Evolutionary conservation across 2,113 vertebrate genomes (phyloP).

Genomic region (Cnemophilus loriae): DNA sequence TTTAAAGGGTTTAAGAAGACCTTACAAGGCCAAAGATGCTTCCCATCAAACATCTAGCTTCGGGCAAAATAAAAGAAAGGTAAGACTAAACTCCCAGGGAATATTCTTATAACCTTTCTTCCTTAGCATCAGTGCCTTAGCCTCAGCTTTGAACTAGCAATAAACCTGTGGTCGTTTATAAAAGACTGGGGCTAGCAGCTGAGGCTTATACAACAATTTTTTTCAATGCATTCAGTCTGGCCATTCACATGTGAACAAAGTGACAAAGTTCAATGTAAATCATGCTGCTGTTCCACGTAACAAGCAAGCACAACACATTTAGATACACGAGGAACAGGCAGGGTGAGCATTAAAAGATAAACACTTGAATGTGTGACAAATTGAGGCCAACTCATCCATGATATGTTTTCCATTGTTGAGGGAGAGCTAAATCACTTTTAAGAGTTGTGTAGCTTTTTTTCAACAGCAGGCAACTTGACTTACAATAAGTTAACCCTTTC

Average conservation of each 20-base stretch:
- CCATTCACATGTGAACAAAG: neutral
- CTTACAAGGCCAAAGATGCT: neutral
- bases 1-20: neutral
- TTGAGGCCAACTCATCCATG: neutral
- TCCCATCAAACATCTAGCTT: neutral
- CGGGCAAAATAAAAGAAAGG: neutral
- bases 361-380: neutral
- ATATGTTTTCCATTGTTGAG: neutral
- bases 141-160: neutral
- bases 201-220: neutral
- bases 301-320: neutral
- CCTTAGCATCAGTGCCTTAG: neutral
- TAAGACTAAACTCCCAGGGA: neutral
- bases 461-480: neutral
- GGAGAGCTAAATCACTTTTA: conserved; percentile 1
- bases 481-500: neutral
- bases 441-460: neutral
- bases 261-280: neutral
- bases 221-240: neutral
- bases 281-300: neutral
- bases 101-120: neutral
- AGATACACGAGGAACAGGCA: neutral
- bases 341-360: neutral
- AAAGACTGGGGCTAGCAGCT: neutral
- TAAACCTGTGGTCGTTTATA: neutral